Evolutionary conservation across 2,797 vertebrate genomes (phyloP), one percentile per base, ranked within the genome.

Genomic region (Silurus lanzhouensis): DNA sequence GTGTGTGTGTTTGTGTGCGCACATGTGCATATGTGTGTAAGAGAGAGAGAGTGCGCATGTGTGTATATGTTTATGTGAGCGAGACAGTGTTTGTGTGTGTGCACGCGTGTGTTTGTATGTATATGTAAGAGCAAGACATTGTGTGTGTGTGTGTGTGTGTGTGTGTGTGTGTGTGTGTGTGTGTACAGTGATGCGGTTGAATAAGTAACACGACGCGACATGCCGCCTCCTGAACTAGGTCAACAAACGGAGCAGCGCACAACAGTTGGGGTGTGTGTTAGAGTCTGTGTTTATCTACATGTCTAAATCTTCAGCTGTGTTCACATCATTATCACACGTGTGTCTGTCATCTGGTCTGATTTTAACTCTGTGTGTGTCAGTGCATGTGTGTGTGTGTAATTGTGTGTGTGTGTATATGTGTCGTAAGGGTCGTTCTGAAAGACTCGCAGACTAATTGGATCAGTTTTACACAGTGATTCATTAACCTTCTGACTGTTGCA

Each of bases 181-280:
- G 85, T 74, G 52, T 68, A 76, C 57, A 71, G 72, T 75, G 85
- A 88, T 77, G 76, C 72, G 81, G 76, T 81, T 72, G 46, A 74
- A 77, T 88, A 87, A 81, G 89, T 91, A 89, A 91, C 68, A 76
- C 63, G 78, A 85, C 82, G 88, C 88, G 89, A 91, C 90, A 88
- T 87, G 88, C 84, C 79, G 72, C 86, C 89, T 88, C 82, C 89
- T 85, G 82, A 92, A 91, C 86, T 91, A 90, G 91, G 91, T 91
- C 90, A 91, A 78, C 89, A 90, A 88, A 87, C 87, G 71, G 82
- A 88, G 55, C 70, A 19, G 46, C 74, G 71, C 84, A 83, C 70
- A 86, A 82, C 55, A 58, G 44, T 82, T 67, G 68, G 85, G 81
- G 86, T 70, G 67, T 82, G 61, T 78, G 83, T 81, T 76, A 52